A percentile compares a stretch with the other conserved stretches of the same genome.
Evolutionary conservation across 2,888 invertebrate species (phyloP).

Genomic region (Gortyna flavago): DNA sequence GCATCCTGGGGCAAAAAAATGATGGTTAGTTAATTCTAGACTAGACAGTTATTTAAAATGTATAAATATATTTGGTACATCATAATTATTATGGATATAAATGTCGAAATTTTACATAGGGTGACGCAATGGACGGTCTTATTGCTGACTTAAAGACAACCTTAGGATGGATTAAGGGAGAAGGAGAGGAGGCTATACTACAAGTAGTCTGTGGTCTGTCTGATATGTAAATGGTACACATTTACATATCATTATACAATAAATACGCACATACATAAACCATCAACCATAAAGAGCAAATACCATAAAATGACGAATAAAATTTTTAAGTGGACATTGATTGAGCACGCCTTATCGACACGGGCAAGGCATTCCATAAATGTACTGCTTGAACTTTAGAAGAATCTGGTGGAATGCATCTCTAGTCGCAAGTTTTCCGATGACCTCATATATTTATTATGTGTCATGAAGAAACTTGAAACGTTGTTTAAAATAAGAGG

Average conservation of each 20-base stretch:
- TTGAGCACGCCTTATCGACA: not conserved
- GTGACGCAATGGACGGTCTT: not conserved
- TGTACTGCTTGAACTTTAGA: not conserved
- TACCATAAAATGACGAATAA: not conserved
- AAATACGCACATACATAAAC: not conserved
- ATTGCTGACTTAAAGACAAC: not conserved
- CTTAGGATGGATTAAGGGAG: not conserved
- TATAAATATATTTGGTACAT: not conserved
- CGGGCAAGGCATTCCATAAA: not conserved
- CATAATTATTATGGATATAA: not conserved
- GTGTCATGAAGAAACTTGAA: not conserved
- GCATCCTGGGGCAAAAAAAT: constrained; percentile 76
- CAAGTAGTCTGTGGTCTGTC: not conserved
- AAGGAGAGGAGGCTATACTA: not conserved
- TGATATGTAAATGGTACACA: no score
- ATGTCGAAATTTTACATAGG: not conserved
- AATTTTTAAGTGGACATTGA: not conserved
- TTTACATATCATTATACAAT: no score
- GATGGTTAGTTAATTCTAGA: not conserved
- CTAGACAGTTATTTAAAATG: not conserved
- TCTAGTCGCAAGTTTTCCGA: not conserved
- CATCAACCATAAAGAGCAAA: not conserved
- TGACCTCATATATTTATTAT: not conserved
- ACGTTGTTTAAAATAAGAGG: not conserved
- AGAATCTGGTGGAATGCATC: not conserved